Evolutionary conservation across 2,113 vertebrate species (phyloP), one percentile per base, ranked within the genome.

Genomic region (Cyprinus carpio): DNA sequence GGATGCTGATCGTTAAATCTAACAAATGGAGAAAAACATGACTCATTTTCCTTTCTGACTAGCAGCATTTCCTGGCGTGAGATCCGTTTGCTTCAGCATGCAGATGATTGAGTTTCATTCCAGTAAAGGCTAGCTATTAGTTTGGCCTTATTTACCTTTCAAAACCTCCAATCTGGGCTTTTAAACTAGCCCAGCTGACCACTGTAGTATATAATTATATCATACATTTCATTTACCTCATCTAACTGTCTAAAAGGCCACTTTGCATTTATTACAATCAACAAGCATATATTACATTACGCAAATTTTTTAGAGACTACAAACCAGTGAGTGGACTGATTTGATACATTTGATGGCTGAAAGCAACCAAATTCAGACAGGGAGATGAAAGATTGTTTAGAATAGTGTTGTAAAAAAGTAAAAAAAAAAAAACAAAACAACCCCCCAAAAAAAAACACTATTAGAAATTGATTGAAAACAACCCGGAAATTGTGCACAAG

Each of bases 21-120:
- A 15, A 90, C 89, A 91, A 92, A 93, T 92, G 88, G 88, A 90
- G 75, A 83, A 89, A n/a, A 78, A 87, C 90, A 89, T 5, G 75
- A 82, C 87, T 54, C 65, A 56, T 91, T 93, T n/a, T 93, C 93
- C 90, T 93, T 85, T 79, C 79, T 46, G 60, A 69, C 25, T 54
- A 18, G 11, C 65, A 74, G 54, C 3, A 10, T 12, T 74, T 25
- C 27, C 8, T 65, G 81, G 86, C 89, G 91, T 90, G 88, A 92
- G 87, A 84, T 77, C 64, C 2, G n/a, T 54, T 23, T 0, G 56
- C 20, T 60, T 75, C 27, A 29, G 71, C 37, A 31, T 27, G n/a
- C 20, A 13, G 34, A 40, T 43, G 8, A n/a, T 7, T 34, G 6
- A 23, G 64, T 23, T 76, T 11, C 10, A 4, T 56, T 27, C 9